Conservation (phyloP, 2,113 vertebrate species). For the Gambusia affinis region DNA sequence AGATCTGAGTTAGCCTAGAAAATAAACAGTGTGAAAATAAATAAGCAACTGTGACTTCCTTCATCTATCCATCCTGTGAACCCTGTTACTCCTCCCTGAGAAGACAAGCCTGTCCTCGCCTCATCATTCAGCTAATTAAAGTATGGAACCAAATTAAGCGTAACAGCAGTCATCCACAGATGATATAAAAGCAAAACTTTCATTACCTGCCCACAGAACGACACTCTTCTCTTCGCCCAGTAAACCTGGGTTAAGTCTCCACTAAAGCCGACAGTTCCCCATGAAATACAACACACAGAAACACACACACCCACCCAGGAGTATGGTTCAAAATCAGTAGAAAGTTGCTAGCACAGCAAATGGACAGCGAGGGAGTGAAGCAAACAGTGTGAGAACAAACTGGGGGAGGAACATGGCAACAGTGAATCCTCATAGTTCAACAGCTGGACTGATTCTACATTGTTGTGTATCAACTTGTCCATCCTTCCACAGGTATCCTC, state of each 20-base stretch:
- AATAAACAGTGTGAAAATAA: slow-evolving; percentile 8
- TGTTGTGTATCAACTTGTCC: neutral
- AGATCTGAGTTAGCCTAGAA: slow-evolving; percentile 18
- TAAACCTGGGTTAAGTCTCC: slow-evolving; percentile 26
- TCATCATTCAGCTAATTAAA: slow-evolving; percentile 7
- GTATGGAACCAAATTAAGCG: neutral
- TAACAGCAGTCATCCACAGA: slow-evolving; percentile 5
- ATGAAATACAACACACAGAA: slow-evolving; percentile 17
- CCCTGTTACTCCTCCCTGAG: slow-evolving; percentile 7
- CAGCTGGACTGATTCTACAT: neutral
- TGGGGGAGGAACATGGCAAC: slow-evolving; percentile 9
- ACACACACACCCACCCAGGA: neutral
- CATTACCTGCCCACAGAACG: slow-evolving; percentile 28
- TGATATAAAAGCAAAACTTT: neutral
- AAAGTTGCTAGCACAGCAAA: slow-evolving; percentile 60
- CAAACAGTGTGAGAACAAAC: slow-evolving; percentile 7
- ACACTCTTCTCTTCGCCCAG: slow-evolving; percentile 34
- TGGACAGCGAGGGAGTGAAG: slow-evolving; percentile 37
- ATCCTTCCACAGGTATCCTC: neutral
- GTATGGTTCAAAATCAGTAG: slow-evolving; percentile 15
- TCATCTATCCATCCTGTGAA: neutral
- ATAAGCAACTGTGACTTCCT: slow-evolving; percentile 1
- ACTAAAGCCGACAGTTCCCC: slow-evolving; percentile 17
- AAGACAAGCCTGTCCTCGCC: neutral
- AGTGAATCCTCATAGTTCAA: neutral